phyloP scores from a whole-genome alignment of 2,888 invertebrate species.

The Parelbella ahira region DNA sequence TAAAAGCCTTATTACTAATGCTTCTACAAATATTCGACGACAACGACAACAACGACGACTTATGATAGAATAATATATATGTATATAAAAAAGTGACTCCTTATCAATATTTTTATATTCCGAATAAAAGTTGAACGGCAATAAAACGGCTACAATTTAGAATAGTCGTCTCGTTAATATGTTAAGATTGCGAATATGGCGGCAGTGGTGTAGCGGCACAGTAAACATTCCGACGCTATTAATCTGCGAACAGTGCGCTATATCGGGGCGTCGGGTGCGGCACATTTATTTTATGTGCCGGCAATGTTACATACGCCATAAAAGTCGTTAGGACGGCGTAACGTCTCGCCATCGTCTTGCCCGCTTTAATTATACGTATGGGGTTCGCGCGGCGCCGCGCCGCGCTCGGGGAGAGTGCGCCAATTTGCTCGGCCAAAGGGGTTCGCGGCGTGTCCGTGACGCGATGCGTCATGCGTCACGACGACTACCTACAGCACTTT shows the following conservation, averaged over 20 bases:
- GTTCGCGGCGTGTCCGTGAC: slow-evolving; percentile 27
- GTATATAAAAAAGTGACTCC: no score
- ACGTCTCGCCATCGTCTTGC: slow-evolving; percentile 78
- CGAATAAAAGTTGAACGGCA: slow-evolving; percentile 12
- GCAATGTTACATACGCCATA: slow-evolving; percentile 80
- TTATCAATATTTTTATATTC: slow-evolving; percentile 20
- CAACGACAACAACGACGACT: no score
- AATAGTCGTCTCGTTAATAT: slow-evolving; percentile 55
- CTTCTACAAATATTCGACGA: no score
- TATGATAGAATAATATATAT: no score
- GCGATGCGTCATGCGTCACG: slow-evolving; percentile 26
- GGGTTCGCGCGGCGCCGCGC: slow-evolving; percentile 37
- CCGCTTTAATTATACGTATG: slow-evolving; percentile 77
- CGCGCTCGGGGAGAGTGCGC: slow-evolving; percentile 30
- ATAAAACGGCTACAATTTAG: slow-evolving; percentile 42
- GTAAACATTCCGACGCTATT: slow-evolving; percentile 76
- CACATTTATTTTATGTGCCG: slow-evolving; percentile 79
- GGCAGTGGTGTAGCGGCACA: slow-evolving; percentile 60
- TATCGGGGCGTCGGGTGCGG: slow-evolving; percentile 68
- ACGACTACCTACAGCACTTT: no score
- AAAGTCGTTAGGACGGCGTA: slow-evolving; percentile 79
- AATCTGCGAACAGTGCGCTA: slow-evolving; percentile 69
- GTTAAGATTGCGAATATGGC: slow-evolving; percentile 54
- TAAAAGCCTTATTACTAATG: no score
- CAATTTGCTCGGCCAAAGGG: slow-evolving; percentile 28